phyloP scores from a whole-genome alignment of 2,888 invertebrate genomes.

The Rotaria sp. region DNA sequence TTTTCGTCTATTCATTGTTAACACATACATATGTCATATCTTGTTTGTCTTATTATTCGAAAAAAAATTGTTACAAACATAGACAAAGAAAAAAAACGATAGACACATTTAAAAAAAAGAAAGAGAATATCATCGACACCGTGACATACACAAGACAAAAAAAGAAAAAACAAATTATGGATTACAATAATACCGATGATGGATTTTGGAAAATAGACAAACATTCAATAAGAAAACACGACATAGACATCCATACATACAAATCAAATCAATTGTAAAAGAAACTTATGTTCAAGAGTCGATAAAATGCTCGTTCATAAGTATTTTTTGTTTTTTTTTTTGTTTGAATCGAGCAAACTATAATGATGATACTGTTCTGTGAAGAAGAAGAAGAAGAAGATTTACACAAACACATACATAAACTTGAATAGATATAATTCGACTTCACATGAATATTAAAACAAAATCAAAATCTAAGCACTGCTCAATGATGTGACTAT shows the following conservation, averaged over 20 bases:
- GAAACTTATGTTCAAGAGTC: not conserved
- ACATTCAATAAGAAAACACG: not conserved
- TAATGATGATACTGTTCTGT: not conserved
- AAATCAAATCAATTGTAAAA: not conserved
- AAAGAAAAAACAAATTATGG: not conserved
- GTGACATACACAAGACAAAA: slow-evolving; percentile 1
- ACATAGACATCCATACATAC: not conserved
- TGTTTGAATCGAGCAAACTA: not conserved
- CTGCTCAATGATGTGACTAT: slow-evolving; percentile 6
- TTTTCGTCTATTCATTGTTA: not conserved
- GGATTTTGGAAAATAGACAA: not conserved
- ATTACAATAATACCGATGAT: slow-evolving; percentile 12
- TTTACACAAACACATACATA: not conserved
- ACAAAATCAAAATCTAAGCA: not conserved
- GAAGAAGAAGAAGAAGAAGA: not conserved
- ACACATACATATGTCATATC: not conserved
- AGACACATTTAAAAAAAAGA: not conserved
- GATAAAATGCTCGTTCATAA: not conserved
- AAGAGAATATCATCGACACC: not conserved
- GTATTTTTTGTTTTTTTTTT: not conserved
- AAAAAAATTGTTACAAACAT: slow-evolving; percentile 10
- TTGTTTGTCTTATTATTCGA: not conserved
- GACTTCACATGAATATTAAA: not conserved
- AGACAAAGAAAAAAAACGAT: slow-evolving; percentile 1
- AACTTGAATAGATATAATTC: not conserved